Base-by-base conservation (phyloP, 2,888 invertebrate species). In the Entomobrya multifasciata region DNA sequence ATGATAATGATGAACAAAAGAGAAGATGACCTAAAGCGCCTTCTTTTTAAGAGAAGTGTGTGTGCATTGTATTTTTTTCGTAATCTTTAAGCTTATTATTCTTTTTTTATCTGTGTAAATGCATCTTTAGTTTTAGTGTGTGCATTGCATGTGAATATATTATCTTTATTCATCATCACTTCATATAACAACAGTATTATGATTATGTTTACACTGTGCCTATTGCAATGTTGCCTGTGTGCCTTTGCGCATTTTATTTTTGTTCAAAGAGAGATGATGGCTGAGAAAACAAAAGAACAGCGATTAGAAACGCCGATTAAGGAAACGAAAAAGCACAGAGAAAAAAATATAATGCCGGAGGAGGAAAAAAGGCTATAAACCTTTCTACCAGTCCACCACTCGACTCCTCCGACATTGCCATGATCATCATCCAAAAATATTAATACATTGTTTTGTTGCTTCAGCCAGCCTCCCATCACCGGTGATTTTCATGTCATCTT, bases 11-110 rank as follows among this genome's bases (percentile, higher is more conserved):
- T 27, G 55, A 22, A n/a, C n/a, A n/a, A n/a, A n/a, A n/a, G n/a
- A 57, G 76, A 76, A 22, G 76, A 77, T 77, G 77, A 77, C 77
- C 77, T 77, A 60, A 77, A 77, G 77, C 77, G 41, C 60, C 41
- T 77, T 55, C 57, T 44, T 77, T 20, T 27, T 55, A 41, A 41
- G 52, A 76, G 55, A 72, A 72, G 25, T 72, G 47, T 60, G 27
- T 60, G 11, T 22, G 57, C 25, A 36, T 36, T 36, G 36, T 6
- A 36, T 6, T 57, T 13, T 25, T 25, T 57, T 52, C n/a, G 3
- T 17, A 2, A 52, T 52, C 10, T 60, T 36, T 65, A n/a, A 1
- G 0, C 30, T 65, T 36, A 36, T 36, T 17, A n/a, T 65, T 36
- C 36, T 36, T 36, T 36, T 8, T 36, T 36, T 36, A 4, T 36